phyloP scores from a whole-genome alignment of 2,888 invertebrate genomes.

The Lobophora halterata region DNA sequence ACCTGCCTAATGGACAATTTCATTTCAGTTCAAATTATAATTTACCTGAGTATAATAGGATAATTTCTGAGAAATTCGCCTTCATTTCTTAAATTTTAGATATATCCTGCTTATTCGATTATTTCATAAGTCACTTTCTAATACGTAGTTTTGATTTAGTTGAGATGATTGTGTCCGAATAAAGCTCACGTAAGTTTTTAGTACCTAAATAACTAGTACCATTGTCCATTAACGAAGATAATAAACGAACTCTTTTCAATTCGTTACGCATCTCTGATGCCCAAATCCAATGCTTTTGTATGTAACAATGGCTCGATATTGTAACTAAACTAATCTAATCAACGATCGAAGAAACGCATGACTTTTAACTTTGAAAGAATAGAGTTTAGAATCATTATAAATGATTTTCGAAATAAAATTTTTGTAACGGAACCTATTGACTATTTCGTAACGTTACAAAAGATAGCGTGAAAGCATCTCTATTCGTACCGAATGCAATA shows the following conservation, averaged over 20 bases:
- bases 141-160: no score
- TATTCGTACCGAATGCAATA: slow-evolving; percentile 35
- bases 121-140: no score
- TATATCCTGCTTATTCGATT: no score
- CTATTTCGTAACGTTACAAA: slow-evolving; percentile 49
- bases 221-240: no score
- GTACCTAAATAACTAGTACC: no score
- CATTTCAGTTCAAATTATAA: no score
- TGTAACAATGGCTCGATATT: slow-evolving; percentile 8
- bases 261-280: slow-evolving; percentile 9
- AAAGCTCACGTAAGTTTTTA: no score
- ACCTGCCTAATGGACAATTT: no score
- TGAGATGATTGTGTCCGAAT: no score
- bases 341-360: background rate
- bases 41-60: no score
- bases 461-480: slow-evolving; percentile 54
- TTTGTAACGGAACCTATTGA: slow-evolving; percentile 17
- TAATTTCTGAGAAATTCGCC: no score
- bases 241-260: slow-evolving; percentile 7
- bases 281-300: slow-evolving; percentile 12
- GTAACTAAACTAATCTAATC: slow-evolving; percentile 6
- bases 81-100: no score
- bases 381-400: slow-evolving; percentile 17
- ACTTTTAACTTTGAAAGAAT: background rate
- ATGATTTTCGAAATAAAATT: slow-evolving; percentile 2